A percentile compares a stretch with the other conserved stretches of the same genome.
Conservation (phyloP, 2,888 invertebrate species). For the Reticulitermes lucifugus region DNA sequence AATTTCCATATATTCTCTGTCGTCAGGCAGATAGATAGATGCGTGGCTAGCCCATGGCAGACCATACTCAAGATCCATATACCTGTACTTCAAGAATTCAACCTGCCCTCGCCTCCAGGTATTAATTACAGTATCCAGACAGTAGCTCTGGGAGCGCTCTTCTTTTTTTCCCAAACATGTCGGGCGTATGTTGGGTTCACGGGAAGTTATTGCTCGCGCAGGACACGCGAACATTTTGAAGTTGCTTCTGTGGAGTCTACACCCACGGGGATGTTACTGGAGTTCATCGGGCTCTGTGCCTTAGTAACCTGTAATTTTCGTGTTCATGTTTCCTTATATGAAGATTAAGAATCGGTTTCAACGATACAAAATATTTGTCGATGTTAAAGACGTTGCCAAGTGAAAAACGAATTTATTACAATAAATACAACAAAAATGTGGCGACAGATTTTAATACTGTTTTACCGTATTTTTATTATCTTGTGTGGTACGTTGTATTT, state of each 20-base stretch:
- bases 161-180: background rate
- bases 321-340: slow-evolving; percentile 32
- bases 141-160: background rate
- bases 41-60: background rate
- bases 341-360: slow-evolving; percentile 7
- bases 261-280: background rate
- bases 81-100: background rate
- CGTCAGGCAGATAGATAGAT: slow-evolving; percentile 6
- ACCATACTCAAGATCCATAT: background rate
- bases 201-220: background rate
- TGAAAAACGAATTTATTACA: too few relatives aligned
- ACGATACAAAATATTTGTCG: background rate
- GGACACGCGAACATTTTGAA: background rate
- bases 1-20: slow-evolving; percentile 45
- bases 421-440: too few relatives aligned
- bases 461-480: too few relatives aligned
- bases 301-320: slow-evolving; percentile 8
- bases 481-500: too few relatives aligned
- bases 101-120: slow-evolving; percentile 1
- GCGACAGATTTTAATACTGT: too few relatives aligned
- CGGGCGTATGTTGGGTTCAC: background rate
- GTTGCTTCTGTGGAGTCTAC: background rate
- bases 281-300: background rate
- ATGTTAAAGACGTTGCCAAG: too few relatives aligned
- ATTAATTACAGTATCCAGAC: slow-evolving; percentile 18